Evolutionary conservation across 2,888 invertebrate genomes (phyloP), one percentile per base, ranked within the genome.

Genomic region (Argyresthia albistria): DNA sequence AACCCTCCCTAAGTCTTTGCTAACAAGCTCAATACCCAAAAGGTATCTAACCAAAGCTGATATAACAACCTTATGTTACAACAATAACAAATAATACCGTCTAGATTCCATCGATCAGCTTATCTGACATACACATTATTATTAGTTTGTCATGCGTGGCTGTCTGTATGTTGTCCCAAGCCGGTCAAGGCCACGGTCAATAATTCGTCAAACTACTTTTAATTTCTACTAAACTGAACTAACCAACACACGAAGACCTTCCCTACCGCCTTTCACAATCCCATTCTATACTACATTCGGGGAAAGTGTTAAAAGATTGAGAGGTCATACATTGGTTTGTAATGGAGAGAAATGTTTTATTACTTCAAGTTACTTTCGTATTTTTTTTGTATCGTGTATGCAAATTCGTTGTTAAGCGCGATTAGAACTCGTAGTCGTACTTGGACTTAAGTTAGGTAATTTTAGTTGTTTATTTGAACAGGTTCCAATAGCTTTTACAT

Each of bases 101-200:
- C 25, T 6, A 43, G 25, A 54, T 57, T 55, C 55, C 58, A 60
- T 59, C 59, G 53, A 61, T 60, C 59, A 59, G 53, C 42, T 47
- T 53, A 54, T 54, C 48, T 37, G 48, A 9, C 48, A 53, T 14
- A 10, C 45, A 39, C 45, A 48, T 45, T 39, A 15, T 15, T 15
- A 14, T 14, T 45, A 45, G 14, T 15, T 14, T 1, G 12, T 14
- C 45, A 39, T 11, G 25, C 39, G 10, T 45, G 45, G 6, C 1
- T 14, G 45, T 45, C 14, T 1, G 9, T 45, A 39, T 12, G 14
- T 14, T 45, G 45, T 8, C 47, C 52, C 63, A 72, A 60, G 57
- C 69, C 62, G 80, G 80, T 69, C 81, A 81, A 80, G 82, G 82
- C 72, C 72, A 61, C 63, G 67, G 70, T 70, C 70, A 64, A 59